Percentiles rank a stretch among this genome's conserved stretches.
Evolutionary conservation across 2,113 vertebrate species (phyloP).

Genomic region (Butorides virescens): DNA sequence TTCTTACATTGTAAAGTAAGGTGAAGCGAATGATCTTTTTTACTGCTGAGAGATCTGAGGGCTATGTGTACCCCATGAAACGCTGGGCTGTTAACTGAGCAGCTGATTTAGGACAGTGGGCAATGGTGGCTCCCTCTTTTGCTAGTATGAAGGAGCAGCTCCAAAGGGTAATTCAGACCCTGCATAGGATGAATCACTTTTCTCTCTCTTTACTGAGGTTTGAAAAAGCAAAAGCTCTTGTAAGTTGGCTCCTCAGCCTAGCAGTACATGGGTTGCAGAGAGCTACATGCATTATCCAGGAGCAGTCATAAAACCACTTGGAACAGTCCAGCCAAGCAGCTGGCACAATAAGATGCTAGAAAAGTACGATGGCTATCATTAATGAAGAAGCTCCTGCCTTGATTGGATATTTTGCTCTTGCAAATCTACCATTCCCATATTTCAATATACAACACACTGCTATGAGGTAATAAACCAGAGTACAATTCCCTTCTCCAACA

Average conservation of each 20-base stretch:
- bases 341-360: not conserved
- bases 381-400: not conserved
- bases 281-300: not conserved
- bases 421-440: not conserved
- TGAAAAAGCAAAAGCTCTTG: not conserved
- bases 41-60: not conserved
- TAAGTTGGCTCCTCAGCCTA: not conserved
- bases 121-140: not conserved
- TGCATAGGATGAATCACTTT: not conserved
- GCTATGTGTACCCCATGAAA: not conserved
- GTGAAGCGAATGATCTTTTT: not conserved
- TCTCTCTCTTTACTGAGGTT: not conserved
- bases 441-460: not conserved
- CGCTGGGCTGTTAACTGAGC: rapidly evolving
- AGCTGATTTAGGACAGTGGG: not conserved
- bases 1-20: not conserved
- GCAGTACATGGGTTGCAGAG: not conserved
- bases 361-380: not conserved
- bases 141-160: not conserved
- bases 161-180: not conserved
- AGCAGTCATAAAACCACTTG: not conserved
- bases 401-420: not conserved
- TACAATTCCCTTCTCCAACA: not conserved
- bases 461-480: not conserved
- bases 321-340: not conserved